These are phyloP conservation scores for Lacerta agilis DNA, from an alignment of 2,797 vertebrate species.

Conservation along the genomic window DNA sequence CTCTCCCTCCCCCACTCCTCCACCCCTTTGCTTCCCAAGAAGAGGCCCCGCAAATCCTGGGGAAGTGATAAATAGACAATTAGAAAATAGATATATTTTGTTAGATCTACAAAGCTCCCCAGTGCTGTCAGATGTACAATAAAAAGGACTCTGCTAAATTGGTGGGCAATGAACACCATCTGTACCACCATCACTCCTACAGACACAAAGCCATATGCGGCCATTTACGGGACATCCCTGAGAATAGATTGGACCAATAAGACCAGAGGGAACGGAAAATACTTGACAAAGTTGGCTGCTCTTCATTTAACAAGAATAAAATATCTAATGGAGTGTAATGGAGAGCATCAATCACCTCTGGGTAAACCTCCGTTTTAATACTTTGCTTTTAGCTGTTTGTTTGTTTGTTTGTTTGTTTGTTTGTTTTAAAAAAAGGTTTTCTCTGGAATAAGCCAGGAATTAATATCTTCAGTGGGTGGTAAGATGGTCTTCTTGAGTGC, in stretches of 20 bases:
- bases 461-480: conserved; percentile 38
- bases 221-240: conserved; percentile 81
- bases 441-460: conserved; percentile 71
- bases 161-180: conserved; percentile 85
- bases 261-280: conserved; percentile 81
- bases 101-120: conserved; percentile 83
- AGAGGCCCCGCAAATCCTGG: conserved; percentile 82
- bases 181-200: conserved; percentile 84
- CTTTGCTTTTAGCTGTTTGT: conserved; percentile 78
- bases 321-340: conserved; percentile 84
- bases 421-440: conserved; percentile 69
- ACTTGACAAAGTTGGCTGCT: conserved; percentile 84
- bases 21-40: conserved; percentile 76
- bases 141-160: conserved; percentile 83
- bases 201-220: conserved; percentile 86
- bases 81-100: conserved; percentile 89
- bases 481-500: conserved; percentile 41
- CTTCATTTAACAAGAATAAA: conserved; percentile 87
- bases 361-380: conserved; percentile 60
- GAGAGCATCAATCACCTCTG: conserved; percentile 77
- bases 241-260: conserved; percentile 81
- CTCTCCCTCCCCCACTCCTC: conserved; percentile 66
- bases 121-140: conserved; percentile 83
- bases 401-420: conserved; percentile 62
- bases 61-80: conserved; percentile 90